Evolutionary conservation across 2,113 vertebrate genomes (phyloP).

Genomic region (Ceyx margarethae): DNA sequence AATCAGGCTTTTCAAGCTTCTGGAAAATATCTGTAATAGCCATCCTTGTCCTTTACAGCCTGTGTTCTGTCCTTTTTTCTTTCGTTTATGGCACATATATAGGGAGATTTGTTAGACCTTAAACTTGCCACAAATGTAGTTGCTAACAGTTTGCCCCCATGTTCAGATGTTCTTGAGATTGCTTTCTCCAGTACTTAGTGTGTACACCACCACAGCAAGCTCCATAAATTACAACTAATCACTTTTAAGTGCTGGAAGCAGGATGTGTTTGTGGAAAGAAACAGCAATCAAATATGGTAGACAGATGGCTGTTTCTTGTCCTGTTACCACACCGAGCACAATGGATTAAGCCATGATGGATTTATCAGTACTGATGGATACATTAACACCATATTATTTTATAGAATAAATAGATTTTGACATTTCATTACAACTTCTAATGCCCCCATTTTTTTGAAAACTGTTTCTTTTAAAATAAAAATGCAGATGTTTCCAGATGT

Average conservation of each 20-base stretch:
- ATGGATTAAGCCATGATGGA: constrained; percentile 60
- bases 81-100: not conserved
- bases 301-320: constrained; percentile 70
- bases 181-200: constrained; percentile 51
- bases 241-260: constrained; percentile 66
- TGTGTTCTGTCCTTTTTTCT: constrained; percentile 5
- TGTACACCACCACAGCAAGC: constrained; percentile 19
- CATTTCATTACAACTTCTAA: constrained; percentile 42
- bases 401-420: constrained; percentile 56
- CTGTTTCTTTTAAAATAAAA: not conserved
- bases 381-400: constrained; percentile 56
- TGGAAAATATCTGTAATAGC: not conserved
- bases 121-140: constrained; percentile 37
- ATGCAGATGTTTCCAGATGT: not conserved
- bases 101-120: constrained; percentile 31
- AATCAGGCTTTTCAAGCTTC: constrained; percentile 31
- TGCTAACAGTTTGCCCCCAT: constrained; percentile 43
- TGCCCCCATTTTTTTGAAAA: not conserved
- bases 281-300: constrained; percentile 68
- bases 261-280: constrained; percentile 57
- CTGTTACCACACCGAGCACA: constrained; percentile 56
- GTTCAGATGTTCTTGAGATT: constrained; percentile 26
- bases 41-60: not conserved
- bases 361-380: constrained; percentile 62
- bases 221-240: constrained; percentile 67